Evolutionary conservation across 2,888 invertebrate species (phyloP).

Genomic region (Spicauda simplicius): DNA sequence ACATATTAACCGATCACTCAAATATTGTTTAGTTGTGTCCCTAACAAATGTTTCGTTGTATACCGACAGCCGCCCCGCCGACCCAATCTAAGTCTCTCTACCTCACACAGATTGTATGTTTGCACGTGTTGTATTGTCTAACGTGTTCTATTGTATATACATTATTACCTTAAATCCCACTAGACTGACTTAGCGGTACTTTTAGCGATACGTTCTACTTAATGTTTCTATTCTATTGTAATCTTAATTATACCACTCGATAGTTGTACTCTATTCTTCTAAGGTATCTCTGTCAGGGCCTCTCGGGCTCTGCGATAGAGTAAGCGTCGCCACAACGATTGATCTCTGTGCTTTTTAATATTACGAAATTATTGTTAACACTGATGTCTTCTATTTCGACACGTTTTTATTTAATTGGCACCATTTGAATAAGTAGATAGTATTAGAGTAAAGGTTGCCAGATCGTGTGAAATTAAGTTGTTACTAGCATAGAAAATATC

Average conservation of each 20-base stretch:
- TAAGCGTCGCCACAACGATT: constrained; percentile 76
- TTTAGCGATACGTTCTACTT: constrained; percentile 63
- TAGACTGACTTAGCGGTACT: constrained; percentile 82
- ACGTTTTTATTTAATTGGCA: constrained; percentile 77
- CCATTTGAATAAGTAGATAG: constrained; percentile 64
- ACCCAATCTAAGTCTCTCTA: constrained; percentile 46
- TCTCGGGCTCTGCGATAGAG: constrained; percentile 51
- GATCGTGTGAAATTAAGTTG: constrained; percentile 11
- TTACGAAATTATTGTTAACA: constrained; percentile 50
- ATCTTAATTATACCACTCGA: constrained; percentile 49
- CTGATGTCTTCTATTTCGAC: constrained; percentile 64
- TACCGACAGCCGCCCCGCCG: constrained; percentile 6
- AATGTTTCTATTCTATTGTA: constrained; percentile 64
- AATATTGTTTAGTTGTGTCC: no score
- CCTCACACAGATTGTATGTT: constrained; percentile 65
- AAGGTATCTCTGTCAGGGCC: constrained; percentile 6
- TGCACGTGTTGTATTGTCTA: constrained; percentile 67
- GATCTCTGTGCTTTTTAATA: constrained; percentile 67
- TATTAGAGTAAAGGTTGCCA: constrained; percentile 55
- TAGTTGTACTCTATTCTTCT: constrained; percentile 50
- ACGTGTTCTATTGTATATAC: constrained; percentile 49
- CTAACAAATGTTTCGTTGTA: no score
- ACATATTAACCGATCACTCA: no score
- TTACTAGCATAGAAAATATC: constrained; percentile 32
- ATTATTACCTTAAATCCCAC: constrained; percentile 71